These are phyloP conservation scores for Argentina silus DNA, from an alignment of 2,797 vertebrate genomes.

Conservation along the genomic window DNA sequence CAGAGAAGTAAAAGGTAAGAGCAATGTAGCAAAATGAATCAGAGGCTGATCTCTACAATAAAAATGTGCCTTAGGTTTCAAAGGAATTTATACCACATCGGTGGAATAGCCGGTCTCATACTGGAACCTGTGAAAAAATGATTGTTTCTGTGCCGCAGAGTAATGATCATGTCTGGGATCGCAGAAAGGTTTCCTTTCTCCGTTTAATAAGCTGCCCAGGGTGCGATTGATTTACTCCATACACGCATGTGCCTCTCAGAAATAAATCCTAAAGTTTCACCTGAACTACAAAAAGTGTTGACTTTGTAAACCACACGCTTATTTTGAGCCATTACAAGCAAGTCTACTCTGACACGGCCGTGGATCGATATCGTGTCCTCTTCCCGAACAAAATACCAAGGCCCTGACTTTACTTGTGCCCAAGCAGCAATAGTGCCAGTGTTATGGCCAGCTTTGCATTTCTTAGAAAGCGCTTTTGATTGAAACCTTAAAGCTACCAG, in stretches of 20 bases:
- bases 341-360: conserved; percentile 43
- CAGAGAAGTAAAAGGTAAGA: conserved; percentile 16
- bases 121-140: conserved; percentile 35
- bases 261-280: conserved; percentile 54
- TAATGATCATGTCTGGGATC: conserved; percentile 52
- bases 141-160: conserved; percentile 46
- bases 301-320: conserved; percentile 42
- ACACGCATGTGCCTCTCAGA: conserved; percentile 39
- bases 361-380: conserved; percentile 46
- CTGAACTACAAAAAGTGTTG: conserved; percentile 45
- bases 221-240: conserved; percentile 50
- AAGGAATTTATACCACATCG: conserved; percentile 17
- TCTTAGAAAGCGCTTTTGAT: conserved; percentile 38
- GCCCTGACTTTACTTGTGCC: conserved; percentile 1
- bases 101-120: conserved; percentile 26
- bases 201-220: conserved; percentile 51
- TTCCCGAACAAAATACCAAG: neutral
- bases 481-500: conserved; percentile 16
- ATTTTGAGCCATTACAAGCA: conserved; percentile 53
- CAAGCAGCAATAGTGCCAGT: neutral
- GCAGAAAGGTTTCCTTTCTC: conserved; percentile 43
- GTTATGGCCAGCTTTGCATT: conserved; percentile 40
- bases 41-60: conserved; percentile 33
- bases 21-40: conserved; percentile 35
- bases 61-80: conserved; percentile 29